Evolutionary conservation across 2,888 invertebrate genomes (phyloP), one percentile per base, ranked within the genome.

Genomic region (Zelleria hepariella): DNA sequence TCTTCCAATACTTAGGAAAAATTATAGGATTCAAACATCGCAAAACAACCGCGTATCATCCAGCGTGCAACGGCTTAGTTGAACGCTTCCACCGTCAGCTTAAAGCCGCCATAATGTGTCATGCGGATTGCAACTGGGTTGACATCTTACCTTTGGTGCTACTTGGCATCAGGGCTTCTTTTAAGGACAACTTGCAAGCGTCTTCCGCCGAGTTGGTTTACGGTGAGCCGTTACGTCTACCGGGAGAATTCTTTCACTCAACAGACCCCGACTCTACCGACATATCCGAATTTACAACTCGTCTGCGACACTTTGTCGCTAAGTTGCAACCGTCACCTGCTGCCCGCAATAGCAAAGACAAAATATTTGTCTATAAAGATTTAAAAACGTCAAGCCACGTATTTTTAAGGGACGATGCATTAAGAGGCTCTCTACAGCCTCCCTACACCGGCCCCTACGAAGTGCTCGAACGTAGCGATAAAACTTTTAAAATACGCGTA

Each of bases 11-110:
- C 5, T 25, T 70, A 1, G n/a, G 62, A 0, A 23, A 54, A 0
- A 24, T 64, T 0, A 15, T 63, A 4, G 69, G 70, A 0, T 64
- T 65, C 3, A 42, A 58, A 0, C 69, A 65, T 18, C 59, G 60
- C 0, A 48, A 59, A 1, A 69, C 70, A 0, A 70, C 69, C 0
- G 63, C 68, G 0, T 68, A 68, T 27, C 67, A 68, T 20, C 68
- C 67, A 2, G 61, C 64, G 3, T 61, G 62, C 5, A 67, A 68
- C 21, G 69, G 69, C 0, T 53, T 69, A 1, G 60, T 70, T 2
- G 68, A 72, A 47, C 27, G 68, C 6, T 64, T 75, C 60, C 82
- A 86, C 63, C 64, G 82, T 1, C 68, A 71, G 4, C 64, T 82
- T 15, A 83, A 85, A 62, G 67, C 77, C 0, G 73, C 82, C 0